Percentiles rank a stretch among this genome's conserved stretches.
These are phyloP conservation scores for Liposcelis brunnea DNA, from an alignment of 2,888 invertebrate species.

Conservation along the genomic window DNA sequence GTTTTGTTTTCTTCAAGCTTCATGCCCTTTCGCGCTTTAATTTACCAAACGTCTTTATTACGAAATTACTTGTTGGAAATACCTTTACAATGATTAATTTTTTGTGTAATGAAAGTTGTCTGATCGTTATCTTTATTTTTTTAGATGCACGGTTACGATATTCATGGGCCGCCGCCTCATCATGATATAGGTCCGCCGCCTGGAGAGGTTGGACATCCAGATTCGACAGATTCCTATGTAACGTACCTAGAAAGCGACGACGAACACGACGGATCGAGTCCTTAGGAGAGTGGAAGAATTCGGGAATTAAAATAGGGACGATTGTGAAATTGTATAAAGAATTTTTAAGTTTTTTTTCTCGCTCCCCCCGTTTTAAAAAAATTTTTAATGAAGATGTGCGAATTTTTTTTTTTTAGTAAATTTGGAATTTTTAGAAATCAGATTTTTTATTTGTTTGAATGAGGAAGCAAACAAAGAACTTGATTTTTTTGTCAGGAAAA, in stretches of 20 bases:
- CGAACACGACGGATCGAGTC: constrained; percentile 37
- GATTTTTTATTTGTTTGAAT: no score
- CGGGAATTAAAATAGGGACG: no score
- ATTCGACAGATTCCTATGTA: constrained; percentile 77
- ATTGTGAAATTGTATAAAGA: no score
- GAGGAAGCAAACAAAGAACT: no score
- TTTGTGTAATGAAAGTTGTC: no score
- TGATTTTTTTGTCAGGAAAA: no score
- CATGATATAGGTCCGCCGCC: constrained; percentile 24
- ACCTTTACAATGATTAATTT: constrained; percentile 2
- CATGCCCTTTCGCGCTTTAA: constrained; percentile 3
- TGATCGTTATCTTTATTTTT: constrained; percentile 18
- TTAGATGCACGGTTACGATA: constrained; percentile 85
- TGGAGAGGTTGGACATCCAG: constrained; percentile 41
- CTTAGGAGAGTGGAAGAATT: constrained; percentile 23
- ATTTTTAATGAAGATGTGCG: no score
- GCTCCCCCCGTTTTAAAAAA: no score
- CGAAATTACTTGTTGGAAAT: constrained; percentile 8
- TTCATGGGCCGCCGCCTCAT: constrained; percentile 29
- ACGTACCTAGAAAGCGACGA: constrained; percentile 82
- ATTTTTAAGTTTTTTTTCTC: no score
- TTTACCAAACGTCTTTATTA: no score
- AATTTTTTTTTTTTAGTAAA: no score
- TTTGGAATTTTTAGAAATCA: no score
- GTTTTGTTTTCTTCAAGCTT: constrained; percentile 9